Conservation (phyloP, 2,888 invertebrate genomes). For the Fissipunctia ypsillon region DNA sequence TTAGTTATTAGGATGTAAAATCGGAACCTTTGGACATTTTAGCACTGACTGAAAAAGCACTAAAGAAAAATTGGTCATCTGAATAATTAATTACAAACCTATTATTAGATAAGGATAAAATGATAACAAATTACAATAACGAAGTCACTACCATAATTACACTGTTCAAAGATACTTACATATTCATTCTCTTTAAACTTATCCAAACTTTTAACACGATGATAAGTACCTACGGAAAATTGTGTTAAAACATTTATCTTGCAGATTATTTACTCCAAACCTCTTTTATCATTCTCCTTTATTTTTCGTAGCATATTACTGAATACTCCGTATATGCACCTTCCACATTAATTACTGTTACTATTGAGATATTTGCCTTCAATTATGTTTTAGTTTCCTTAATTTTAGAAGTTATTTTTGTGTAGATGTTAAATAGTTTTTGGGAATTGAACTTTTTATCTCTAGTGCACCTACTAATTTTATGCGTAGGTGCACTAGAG, state of each 20-base stretch:
- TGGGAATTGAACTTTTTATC: neutral
- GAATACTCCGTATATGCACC: conserved; percentile 1
- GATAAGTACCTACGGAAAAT: conserved; percentile 10
- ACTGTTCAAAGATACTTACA: neutral
- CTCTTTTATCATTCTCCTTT: conserved; percentile 39
- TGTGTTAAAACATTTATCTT: conserved; percentile 47
- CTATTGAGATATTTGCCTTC: conserved; percentile 3
- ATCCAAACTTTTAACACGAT: conserved; percentile 15
- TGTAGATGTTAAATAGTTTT: neutral
- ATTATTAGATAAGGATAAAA: neutral
- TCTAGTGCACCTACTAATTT: no score
- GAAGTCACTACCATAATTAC: neutral
- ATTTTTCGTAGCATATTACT: conserved; percentile 18
- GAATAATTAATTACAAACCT: neutral
- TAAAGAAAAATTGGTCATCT: no score
- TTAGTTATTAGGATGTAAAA: neutral
- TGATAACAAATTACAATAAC: neutral
- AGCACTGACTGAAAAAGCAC: neutral
- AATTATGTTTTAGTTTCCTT: conserved; percentile 10
- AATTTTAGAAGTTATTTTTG: neutral
- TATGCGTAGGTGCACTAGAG: neutral
- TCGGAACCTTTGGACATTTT: neutral
- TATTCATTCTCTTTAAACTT: conserved; percentile 1
- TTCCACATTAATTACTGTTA: conserved; percentile 35
- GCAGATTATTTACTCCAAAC: conserved; percentile 35